A percentile compares a stretch with the other conserved stretches of the same genome.
Conservation (phyloP, 2,113 vertebrate species). For the Ceuthmochares aereus region DNA sequence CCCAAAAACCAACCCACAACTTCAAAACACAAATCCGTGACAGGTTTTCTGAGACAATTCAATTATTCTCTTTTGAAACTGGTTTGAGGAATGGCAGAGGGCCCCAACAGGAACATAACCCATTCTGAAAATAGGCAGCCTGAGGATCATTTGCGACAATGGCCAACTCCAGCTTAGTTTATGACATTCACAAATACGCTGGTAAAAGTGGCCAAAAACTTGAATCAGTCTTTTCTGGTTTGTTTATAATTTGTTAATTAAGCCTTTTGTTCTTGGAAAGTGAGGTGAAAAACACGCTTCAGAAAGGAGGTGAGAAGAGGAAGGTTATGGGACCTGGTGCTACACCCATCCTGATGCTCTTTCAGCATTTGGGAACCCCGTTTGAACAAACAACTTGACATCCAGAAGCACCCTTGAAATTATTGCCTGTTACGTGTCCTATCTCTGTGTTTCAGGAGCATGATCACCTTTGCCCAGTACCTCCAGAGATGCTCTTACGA, state of each 20-base stretch:
- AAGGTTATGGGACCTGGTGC: background rate
- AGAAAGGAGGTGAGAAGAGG: background rate
- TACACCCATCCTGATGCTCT: background rate
- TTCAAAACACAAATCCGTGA: background rate
- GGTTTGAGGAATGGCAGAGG: background rate
- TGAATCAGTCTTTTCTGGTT: background rate
- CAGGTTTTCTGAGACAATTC: background rate
- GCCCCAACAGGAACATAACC: background rate
- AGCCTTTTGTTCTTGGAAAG: background rate
- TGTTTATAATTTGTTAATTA: background rate
- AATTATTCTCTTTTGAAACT: background rate
- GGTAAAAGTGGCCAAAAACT: background rate
- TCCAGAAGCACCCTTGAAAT: background rate
- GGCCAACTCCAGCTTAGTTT: background rate
- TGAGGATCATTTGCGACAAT: background rate
- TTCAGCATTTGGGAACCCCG: background rate
- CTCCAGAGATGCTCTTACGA: constrained; percentile 72
- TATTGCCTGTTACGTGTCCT: fast-evolving
- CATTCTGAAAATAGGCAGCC: background rate
- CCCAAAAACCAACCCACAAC: background rate
- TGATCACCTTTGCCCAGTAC: constrained; percentile 74
- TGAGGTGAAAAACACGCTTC: background rate
- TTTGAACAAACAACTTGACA: background rate
- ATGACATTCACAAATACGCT: background rate
- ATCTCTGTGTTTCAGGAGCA: constrained; percentile 56